Evolutionary conservation across 2,797 vertebrate species (phyloP), one percentile per base, ranked within the genome.

Genomic region (Peromyscus melanophrys): DNA sequence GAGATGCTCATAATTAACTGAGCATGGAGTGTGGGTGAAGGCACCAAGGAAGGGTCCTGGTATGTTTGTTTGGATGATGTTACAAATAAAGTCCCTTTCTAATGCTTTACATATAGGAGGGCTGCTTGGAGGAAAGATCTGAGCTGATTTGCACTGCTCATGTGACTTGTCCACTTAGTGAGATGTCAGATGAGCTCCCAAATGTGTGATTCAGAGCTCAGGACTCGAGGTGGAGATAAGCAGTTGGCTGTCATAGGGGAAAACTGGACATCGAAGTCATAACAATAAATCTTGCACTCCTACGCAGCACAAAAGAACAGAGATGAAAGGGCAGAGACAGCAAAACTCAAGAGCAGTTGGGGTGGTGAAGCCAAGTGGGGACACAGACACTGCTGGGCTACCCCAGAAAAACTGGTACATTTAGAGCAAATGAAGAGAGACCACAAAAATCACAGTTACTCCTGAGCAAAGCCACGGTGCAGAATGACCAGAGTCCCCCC

Each of bases 41-140:
- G 49, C 76, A 65, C 0, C 0, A 90, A 85, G 85, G 92, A 95
- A 69, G 73, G 57, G 55, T 89, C 3, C 0, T 34, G 76, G 55
- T 6, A 13, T 76, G 96, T 95, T 12, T 1, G 0, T 65, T 71
- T 63, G 23, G 13, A 11, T 61, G 46, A 31, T 23, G 71, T 46
- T 77, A 52, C 57, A 59, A 19, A 11, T 40, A 40, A 0, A 21
- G 6, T 29, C 67, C 77, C 95, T 85, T 31, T 19, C 34, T 49
- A 55, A 69, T 49, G 46, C 7, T 40, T 40, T 4, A 4, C 11
- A 67, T 57, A 46, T 40, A 65, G 43, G 43, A 95, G 10, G 6
- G 71, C 59, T 19, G 4, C 25, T 87, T 75, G 61, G 12, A 82
- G n/a, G 90, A 65, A 57, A 52, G 65, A 4, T 10, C 43, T 13